Evolutionary conservation across 2,888 invertebrate genomes (phyloP).

Genomic region (Microctonus brassicae): DNA sequence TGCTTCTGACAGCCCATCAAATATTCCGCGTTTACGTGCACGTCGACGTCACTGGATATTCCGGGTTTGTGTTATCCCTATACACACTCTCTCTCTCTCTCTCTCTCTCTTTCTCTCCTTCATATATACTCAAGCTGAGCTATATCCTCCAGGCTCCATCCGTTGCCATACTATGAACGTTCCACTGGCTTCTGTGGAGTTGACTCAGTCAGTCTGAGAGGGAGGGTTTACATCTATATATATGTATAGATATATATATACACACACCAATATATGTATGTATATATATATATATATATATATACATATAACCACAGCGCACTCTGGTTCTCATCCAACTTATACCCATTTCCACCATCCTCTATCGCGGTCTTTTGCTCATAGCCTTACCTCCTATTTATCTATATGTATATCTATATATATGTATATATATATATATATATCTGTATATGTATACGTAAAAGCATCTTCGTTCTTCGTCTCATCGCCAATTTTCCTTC

Average conservation of each 20-base stretch:
- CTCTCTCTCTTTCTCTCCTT: conserved; percentile 26
- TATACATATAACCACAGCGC: conserved; percentile 49
- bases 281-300: no score
- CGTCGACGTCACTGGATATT: conserved; percentile 65
- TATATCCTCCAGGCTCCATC: conserved; percentile 35
- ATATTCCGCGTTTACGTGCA: conserved; percentile 68
- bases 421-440: no score
- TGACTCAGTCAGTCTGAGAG: conserved; percentile 52
- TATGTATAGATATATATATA: no score
- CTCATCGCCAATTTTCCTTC: conserved; percentile 60
- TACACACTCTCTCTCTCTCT: no score
- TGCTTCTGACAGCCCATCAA: conserved; percentile 68
- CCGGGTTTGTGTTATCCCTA: conserved; percentile 58
- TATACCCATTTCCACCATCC: conserved; percentile 43
- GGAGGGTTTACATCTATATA: conserved; percentile 55
- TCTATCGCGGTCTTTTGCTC: conserved; percentile 31
- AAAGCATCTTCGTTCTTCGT: conserved; percentile 20
- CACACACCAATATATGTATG: no score
- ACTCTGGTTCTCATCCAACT: conserved; percentile 52
- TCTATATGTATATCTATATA: no score
- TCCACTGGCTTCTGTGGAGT: conserved; percentile 52
- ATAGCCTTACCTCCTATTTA: conserved; percentile 26
- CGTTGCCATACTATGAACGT: conserved; percentile 20
- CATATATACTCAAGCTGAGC: conserved; percentile 20
- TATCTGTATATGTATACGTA: conserved; percentile 6